Percentiles rank a stretch among this genome's conserved stretches.
These are phyloP conservation scores for Pachycephala philippinensis DNA, from an alignment of 2,113 vertebrate genomes.

Conservation along the genomic window DNA sequence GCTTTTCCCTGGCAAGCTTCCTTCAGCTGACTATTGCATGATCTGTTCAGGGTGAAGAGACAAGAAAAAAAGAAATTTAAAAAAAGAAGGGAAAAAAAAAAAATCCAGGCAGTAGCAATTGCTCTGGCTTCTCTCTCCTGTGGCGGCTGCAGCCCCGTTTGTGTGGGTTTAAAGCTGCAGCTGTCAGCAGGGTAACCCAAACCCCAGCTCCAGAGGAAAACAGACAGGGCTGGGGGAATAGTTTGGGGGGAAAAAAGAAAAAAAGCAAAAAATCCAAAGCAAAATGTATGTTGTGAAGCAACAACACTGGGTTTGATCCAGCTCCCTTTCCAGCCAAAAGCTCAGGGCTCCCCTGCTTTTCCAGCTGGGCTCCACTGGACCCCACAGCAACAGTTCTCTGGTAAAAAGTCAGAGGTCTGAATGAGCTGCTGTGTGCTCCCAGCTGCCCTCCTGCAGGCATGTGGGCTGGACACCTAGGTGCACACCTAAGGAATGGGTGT, in stretches of 20 bases:
- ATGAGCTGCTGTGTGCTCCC: neutral
- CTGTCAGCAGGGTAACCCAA: neutral
- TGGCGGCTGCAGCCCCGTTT: accelerated
- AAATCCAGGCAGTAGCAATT: neutral
- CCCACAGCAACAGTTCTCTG: neutral
- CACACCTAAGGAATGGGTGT: neutral
- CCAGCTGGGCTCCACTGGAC: neutral
- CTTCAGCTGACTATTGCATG: neutral
- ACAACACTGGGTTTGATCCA: neutral
- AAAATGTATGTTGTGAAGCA: neutral
- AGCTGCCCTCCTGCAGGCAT: neutral
- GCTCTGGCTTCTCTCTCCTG: neutral
- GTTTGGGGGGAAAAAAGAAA: accelerated
- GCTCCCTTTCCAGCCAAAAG: neutral
- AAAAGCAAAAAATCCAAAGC: accelerated
- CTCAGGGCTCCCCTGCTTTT: neutral
- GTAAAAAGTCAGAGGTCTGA: neutral
- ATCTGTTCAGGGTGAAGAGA: neutral
- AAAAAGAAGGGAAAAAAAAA: neutral
- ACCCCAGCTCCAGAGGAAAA: neutral
- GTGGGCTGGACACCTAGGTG: accelerated
- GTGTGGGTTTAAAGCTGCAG: neutral
- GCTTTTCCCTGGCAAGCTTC: conserved; percentile 36
- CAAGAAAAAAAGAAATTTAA: neutral
- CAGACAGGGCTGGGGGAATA: neutral